Evolutionary conservation across 2,797 vertebrate species (phyloP), one percentile per base, ranked within the genome.

Genomic region (Mallotus villosus): DNA sequence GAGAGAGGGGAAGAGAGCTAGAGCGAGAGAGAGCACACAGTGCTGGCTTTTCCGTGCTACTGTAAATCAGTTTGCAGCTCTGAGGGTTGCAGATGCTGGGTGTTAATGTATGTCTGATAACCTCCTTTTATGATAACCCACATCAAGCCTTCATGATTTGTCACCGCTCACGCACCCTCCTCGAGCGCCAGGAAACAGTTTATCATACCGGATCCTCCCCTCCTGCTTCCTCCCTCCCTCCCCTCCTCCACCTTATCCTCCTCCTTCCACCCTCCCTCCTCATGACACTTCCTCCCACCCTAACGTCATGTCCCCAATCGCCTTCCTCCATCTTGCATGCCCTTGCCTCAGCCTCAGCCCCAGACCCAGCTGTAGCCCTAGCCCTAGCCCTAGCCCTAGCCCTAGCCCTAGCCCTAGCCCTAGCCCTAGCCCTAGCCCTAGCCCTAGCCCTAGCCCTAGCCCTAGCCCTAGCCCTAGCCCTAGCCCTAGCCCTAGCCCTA

Each of bases 101-200:
- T 46, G 55, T 72, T 70, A 71, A 76, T 70, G 46, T 32, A 34
- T 66, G 68, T 29, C 21, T 37, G 19, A 67, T 75, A 66, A 61
- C 64, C 64, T 37, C 57, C 74, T 75, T 79, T 78, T 67, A 79
- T 78, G 53, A 68, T 78, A 67, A 83, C 62, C 67, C 37, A 59
- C 75, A 77, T 84, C 67, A 80, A 79, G 78, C 71, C 66, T 78
- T 83, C 74, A 82, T 73, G 74, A 85, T 76, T 80, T 83, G 70
- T 57, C 19, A 55, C 77, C 55, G 63, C 76, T 74, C 46, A 57
- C 11, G 64, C 73, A 71, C 83, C 68, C 73, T 75, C 63, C 72
- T 77, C 66, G 63, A 71, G 75, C 74, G 71, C 16, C 34, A 57
- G 19, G 46, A 67, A 61, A 46, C 37, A 73, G 78, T 83, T 81